phyloP scores from a whole-genome alignment of 2,888 invertebrate species.

The Zeuzera pyrina region DNA sequence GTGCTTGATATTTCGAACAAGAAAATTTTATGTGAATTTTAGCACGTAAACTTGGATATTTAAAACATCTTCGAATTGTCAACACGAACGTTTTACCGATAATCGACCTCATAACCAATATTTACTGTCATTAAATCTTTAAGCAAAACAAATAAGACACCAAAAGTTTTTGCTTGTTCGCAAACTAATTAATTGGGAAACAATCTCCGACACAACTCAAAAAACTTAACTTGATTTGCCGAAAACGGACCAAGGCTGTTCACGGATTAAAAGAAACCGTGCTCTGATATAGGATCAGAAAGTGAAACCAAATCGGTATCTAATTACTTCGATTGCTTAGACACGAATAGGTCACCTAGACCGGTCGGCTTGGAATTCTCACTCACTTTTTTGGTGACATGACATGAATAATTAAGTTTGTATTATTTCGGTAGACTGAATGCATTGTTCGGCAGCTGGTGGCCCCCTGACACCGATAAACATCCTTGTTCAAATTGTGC shows the following conservation, averaged over 20 bases:
- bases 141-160: constrained; percentile 32
- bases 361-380: constrained; percentile 39
- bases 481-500: constrained; percentile 32
- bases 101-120: constrained; percentile 59
- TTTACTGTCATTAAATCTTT: constrained; percentile 44
- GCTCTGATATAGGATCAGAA: constrained; percentile 33
- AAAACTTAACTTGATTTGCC: constrained; percentile 19
- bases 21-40: constrained; percentile 57
- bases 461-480: constrained; percentile 54
- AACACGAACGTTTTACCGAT: constrained; percentile 41
- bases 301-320: constrained; percentile 51
- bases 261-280: constrained; percentile 28
- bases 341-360: constrained; percentile 40
- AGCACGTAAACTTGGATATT: constrained; percentile 35
- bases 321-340: constrained; percentile 51
- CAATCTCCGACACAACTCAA: constrained; percentile 16
- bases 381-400: constrained; percentile 43
- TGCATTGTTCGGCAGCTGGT: constrained; percentile 40
- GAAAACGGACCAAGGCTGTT: constrained; percentile 40
- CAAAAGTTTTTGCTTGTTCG: constrained; percentile 21
- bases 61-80: constrained; percentile 19
- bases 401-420: constrained; percentile 52
- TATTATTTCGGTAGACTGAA: constrained; percentile 28
- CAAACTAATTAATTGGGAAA: constrained; percentile 23
- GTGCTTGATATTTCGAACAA: constrained; percentile 56